Evolutionary conservation across 2,113 vertebrate species (phyloP), one percentile per base, ranked within the genome.

Genomic region (Lasiurus cinereus): DNA sequence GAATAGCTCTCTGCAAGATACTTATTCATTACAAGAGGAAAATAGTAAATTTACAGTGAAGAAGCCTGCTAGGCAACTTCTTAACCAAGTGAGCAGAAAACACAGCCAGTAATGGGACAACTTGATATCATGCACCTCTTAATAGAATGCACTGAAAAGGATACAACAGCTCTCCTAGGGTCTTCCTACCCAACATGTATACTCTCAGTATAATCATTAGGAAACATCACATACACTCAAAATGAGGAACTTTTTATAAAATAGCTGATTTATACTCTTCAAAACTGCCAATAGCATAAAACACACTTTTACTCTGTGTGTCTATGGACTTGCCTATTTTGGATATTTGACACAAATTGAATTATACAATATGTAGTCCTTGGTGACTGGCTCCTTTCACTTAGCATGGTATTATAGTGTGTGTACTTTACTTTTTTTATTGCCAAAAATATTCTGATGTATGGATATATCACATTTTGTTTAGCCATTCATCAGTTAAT

Each of bases 361-460:
- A 67, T 33, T 33, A 69, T 16, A 66, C 33, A 43, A 19, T 69
- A 50, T 50, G 6, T 43, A 16, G 50, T 88, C 18, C 59, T 78
- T 69, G 66, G 31, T 66, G 83, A 77, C 46, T 48, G 31, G 27
- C 36, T 82, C 43, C 78, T 54, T 59, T 83, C 70, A 76, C 12
- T 79, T n/a, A 67, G 27, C n/a, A 18, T 4, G 0, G 50, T 62
- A 54, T 79, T 90, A 9, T 39, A 69, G 29, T 31, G 52, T 24
- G 11, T 62, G n/a, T 31, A 43, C n/a, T 50, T 86, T 29, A 77
- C 62, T 94, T 83, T 69, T 88, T 80, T 80, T 72, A 77, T 73
- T 85, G 36, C 29, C 50, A 52, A 77, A 56, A 76, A 43, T 64
- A 77, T 43, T 76, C 59, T 48, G 15, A 56, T 66, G 7, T 46